These are phyloP conservation scores for Coenonympha arcania DNA, from an alignment of 2,888 invertebrate genomes.

Conservation along the genomic window DNA sequence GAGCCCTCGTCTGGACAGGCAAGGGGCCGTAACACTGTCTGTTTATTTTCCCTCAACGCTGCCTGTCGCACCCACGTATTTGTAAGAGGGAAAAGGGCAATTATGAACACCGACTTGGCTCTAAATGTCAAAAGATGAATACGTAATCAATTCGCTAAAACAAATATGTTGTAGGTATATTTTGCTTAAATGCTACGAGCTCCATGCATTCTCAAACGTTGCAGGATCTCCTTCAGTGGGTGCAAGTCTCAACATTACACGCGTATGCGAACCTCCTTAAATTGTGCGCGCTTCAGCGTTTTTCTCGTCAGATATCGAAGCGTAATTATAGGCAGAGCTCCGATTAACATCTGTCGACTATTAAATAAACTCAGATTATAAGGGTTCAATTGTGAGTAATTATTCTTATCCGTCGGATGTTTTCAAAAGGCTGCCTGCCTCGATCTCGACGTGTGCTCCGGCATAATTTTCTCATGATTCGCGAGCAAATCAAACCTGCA, in stretches of 20 bases:
- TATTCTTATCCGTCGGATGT: constrained; percentile 73
- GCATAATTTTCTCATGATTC: constrained; percentile 73
- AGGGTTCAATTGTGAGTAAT: constrained; percentile 74
- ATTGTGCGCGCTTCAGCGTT: constrained; percentile 47
- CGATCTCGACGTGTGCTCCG: constrained; percentile 44
- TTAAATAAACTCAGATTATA: constrained; percentile 71
- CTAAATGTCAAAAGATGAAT: too few species aligned
- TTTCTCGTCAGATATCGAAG: constrained; percentile 67
- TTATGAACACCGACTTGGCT: too few species aligned
- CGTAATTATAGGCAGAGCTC: constrained; percentile 65
- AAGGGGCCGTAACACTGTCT: too few species aligned
- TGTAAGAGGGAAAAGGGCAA: too few species aligned
- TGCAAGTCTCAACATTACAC: constrained; percentile 38
- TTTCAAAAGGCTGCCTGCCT: constrained; percentile 59
- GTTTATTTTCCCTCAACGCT: too few species aligned
- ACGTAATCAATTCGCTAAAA: too few species aligned
- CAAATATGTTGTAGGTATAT: too few species aligned
- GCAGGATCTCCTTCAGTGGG: constrained; percentile 10
- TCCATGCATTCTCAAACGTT: background rate
- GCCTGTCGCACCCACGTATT: too few species aligned
- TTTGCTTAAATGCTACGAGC: background rate
- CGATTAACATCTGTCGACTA: constrained; percentile 75
- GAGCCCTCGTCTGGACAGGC: too few species aligned
- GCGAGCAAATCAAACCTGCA: constrained; percentile 64
- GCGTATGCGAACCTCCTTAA: constrained; percentile 40